Evolutionary conservation across 2,113 vertebrate species (phyloP).

Genomic region (Mastomys coucha): DNA sequence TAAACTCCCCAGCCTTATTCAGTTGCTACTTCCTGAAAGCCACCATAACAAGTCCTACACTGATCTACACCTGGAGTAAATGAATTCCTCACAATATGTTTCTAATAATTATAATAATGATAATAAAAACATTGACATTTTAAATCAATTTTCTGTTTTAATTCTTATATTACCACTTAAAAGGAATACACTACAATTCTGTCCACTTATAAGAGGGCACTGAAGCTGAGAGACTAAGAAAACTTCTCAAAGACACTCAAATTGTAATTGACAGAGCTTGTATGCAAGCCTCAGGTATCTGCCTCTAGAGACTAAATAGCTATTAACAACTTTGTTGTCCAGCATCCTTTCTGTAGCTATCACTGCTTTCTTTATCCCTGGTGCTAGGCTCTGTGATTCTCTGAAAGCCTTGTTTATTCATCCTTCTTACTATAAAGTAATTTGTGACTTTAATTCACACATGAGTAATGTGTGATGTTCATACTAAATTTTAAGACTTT

Average conservation of each 20-base stretch:
- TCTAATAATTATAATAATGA: not conserved
- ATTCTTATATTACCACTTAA: not conserved
- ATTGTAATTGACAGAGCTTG: not conserved
- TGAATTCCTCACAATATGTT: not conserved
- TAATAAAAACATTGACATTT: not conserved
- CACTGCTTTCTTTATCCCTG: not conserved
- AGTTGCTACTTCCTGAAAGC: not conserved
- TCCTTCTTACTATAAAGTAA: not conserved
- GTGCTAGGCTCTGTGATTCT: not conserved
- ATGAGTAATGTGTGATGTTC: not conserved
- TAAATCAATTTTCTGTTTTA: not conserved
- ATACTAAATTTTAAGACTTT: not conserved
- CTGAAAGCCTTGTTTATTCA: not conserved
- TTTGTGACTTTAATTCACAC: not conserved
- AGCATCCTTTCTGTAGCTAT: not conserved
- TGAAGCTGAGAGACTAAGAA: not conserved
- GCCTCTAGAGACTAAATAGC: constrained; percentile 10
- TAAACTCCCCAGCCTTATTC: not conserved
- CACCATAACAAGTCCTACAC: not conserved
- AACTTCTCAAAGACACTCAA: not conserved
- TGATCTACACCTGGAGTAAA: not conserved
- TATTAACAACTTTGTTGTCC: not conserved
- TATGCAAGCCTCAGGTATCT: not conserved
- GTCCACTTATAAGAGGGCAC: constrained; percentile 12
- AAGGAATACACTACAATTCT: not conserved